Evolutionary conservation across 2,888 invertebrate genomes (phyloP), one percentile per base, ranked within the genome.

Genomic region (Ectropis crepuscularia): DNA sequence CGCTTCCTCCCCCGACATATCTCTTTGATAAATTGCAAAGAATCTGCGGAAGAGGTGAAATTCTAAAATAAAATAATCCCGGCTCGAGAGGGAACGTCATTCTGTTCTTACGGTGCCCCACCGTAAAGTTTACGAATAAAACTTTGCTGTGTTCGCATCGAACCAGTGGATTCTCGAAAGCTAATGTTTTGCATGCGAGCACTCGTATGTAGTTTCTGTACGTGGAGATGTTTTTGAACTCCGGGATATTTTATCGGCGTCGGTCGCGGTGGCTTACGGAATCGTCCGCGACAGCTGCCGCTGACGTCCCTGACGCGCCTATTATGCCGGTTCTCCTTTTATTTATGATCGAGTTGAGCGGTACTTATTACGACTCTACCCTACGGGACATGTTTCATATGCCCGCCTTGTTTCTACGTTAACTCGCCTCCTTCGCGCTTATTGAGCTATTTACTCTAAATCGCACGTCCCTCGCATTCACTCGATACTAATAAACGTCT

Each of bases 281-380:
- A 79, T 80, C 77, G 77, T 73, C 74, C 68, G 84, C 86, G 85
- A 82, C 90, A 87, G 85, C 87, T 90, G 90, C 72, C 78, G 77
- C 76, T 88, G 90, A 89, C 88, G 88, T 81, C 80, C 77, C 81
- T 78, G 80, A 79, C 85, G 80, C 78, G 83, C 77, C 84, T 83
- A 83, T 87, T 84, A 85, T 84, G 83, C 81, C 81, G 72, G 76
- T 76, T 83, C 77, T 81, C 85, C 82, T 87, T 88, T 91, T 90
- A 90, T 90, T 90, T 90, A 90, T 88, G 88, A 85, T 81, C 83
- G 78, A 86, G 84, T 88, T 88, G 86, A 88, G 83, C 85, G 83
- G 80, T 83, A 85, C 87, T 89, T 89, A 90, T 88, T 90, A 86
- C 87, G 80, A 80, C 79, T 86, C 81, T 73, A 82, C 81, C 59